Conservation (phyloP, 2,797 vertebrate species). For the Australoheros facetus region DNA sequence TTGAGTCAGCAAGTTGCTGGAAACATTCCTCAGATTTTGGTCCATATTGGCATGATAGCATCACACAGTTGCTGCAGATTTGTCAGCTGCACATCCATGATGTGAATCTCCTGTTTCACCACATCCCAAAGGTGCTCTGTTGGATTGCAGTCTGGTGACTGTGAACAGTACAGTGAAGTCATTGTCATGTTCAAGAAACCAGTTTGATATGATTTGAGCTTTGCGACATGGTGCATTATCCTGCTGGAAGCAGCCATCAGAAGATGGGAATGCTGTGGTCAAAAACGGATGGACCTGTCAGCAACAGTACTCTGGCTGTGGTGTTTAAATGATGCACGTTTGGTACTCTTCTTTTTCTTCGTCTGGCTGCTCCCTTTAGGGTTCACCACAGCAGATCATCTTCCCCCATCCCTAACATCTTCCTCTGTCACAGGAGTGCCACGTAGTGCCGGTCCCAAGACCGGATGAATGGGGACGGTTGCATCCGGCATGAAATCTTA, state of each 20-base stretch:
- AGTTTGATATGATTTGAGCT: neutral
- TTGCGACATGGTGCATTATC: fast-evolving
- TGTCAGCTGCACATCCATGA: no score
- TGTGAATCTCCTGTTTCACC: neutral
- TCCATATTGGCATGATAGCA: neutral
- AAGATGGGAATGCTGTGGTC: neutral
- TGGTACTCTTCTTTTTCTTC: no score
- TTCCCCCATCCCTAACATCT: no score
- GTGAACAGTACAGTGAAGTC: neutral
- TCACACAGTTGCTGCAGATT: no score
- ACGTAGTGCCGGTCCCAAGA: no score
- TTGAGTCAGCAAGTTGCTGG: fast-evolving
- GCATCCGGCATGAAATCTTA: neutral
- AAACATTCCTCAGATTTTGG: neutral
- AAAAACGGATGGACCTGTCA: fast-evolving
- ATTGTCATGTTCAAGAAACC: neutral
- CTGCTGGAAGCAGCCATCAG: no score
- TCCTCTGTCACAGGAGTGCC: no score
- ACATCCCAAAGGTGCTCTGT: neutral
- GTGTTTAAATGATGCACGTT: no score
- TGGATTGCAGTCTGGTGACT: neutral
- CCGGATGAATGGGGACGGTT: no score
- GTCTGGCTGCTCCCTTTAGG: no score
- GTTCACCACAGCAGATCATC: no score
- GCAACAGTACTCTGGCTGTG: no score